These are phyloP conservation scores for Macropis europaea DNA, from an alignment of 2,888 invertebrate genomes.

Conservation along the genomic window DNA sequence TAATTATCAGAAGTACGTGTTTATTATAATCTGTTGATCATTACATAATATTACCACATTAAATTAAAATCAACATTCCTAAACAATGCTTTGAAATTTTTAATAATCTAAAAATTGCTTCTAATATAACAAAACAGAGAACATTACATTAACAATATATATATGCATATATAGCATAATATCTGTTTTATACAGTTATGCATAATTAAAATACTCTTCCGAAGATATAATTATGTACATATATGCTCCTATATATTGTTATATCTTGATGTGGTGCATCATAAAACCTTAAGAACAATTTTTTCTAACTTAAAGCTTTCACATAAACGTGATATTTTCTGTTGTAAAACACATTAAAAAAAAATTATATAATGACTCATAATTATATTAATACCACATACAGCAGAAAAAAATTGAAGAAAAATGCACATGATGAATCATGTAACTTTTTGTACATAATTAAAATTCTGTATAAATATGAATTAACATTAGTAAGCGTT, in stretches of 20 bases:
- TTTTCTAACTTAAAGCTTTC: background rate
- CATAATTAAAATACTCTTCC: too few relatives aligned
- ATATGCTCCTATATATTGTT: background rate
- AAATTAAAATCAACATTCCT: slow-evolving; percentile 3
- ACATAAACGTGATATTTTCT: background rate
- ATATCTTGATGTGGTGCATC: too few relatives aligned
- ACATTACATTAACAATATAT: background rate
- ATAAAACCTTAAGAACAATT: background rate
- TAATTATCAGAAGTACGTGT: background rate
- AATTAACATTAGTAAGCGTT: background rate
- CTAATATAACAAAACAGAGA: background rate
- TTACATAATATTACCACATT: background rate
- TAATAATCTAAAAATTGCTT: background rate
- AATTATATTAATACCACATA: background rate
- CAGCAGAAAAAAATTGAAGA: background rate
- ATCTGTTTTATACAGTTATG: background rate
- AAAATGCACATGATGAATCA: background rate
- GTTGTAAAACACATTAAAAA: background rate
- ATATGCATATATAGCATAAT: background rate
- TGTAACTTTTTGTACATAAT: background rate
- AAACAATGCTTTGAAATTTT: background rate
- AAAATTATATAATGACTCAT: background rate
- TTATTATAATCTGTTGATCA: background rate
- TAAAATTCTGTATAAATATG: background rate
- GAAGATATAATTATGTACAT: background rate